Conservation (phyloP, 2,113 vertebrate species). For the Cettia cetti region DNA sequence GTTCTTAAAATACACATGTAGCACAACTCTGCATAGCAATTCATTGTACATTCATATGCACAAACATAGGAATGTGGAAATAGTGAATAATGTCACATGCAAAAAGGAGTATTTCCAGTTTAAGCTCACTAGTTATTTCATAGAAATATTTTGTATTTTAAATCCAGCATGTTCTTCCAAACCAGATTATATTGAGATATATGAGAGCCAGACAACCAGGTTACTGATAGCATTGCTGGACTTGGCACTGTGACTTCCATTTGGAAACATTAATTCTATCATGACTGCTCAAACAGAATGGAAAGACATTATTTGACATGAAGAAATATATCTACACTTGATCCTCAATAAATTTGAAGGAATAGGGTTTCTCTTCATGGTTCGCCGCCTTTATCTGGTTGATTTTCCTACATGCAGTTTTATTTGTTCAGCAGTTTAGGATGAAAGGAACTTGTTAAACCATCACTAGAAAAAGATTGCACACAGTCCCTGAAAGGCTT, state of each 20-base stretch:
- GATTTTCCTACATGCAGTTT: not conserved
- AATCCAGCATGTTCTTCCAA: not conserved
- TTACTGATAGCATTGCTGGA: not conserved
- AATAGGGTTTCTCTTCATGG: conserved; percentile 3
- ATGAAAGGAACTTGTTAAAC: conserved; percentile 17
- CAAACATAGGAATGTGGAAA: not conserved
- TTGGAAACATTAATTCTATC: not conserved
- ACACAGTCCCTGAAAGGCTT: not conserved
- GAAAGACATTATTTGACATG: not conserved
- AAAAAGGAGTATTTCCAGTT: not conserved
- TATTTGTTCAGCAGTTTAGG: conserved; percentile 20
- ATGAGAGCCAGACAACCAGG: not conserved
- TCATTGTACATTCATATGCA: not conserved
- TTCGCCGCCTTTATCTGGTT: not conserved
- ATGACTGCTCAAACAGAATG: not conserved
- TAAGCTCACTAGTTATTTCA: not conserved
- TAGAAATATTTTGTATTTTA: not conserved
- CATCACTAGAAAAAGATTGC: not conserved
- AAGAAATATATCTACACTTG: conserved; percentile 38
- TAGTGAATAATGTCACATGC: not conserved
- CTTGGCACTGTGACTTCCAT: not conserved
- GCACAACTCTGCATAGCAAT: not conserved
- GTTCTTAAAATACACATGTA: not conserved
- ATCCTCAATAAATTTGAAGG: conserved; percentile 35
- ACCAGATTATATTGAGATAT: not conserved